phyloP scores from a whole-genome alignment of 2,888 invertebrate species.

The Atrina japonica region DNA sequence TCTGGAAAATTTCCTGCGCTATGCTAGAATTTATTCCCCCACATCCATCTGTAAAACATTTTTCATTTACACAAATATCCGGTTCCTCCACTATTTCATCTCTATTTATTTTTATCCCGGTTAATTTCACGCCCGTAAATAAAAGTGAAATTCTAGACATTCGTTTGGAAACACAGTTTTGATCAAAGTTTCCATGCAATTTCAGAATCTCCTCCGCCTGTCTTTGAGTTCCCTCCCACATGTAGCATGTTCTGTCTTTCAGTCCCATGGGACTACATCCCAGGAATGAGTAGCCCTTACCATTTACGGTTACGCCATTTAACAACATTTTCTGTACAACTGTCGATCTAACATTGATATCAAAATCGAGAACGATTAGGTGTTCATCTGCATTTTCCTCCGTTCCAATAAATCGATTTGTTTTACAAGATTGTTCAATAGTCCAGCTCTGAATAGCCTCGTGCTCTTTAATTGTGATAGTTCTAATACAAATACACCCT shows the following conservation, averaged over 20 bases:
- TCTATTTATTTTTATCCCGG: slow-evolving; percentile 7
- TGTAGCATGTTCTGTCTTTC: slow-evolving; percentile 47
- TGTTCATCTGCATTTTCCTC: slow-evolving; percentile 26
- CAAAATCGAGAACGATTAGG: slow-evolving; percentile 40
- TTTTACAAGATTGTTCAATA: slow-evolving; percentile 21
- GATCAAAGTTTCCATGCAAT: slow-evolving; percentile 42
- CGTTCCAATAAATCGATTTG: slow-evolving; percentile 41
- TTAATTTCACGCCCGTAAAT: slow-evolving; percentile 41
- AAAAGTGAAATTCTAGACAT: slow-evolving; percentile 46
- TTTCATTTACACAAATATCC: slow-evolving; percentile 28
- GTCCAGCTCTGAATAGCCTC: slow-evolving; percentile 41
- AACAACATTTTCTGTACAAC: slow-evolving; percentile 41
- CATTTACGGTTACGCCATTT: slow-evolving; percentile 41
- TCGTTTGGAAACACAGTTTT: slow-evolving; percentile 46
- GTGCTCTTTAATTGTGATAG: slow-evolving; percentile 38
- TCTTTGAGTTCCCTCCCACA: slow-evolving; percentile 37
- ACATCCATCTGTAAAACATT: slow-evolving; percentile 46
- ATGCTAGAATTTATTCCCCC: slow-evolving; percentile 17
- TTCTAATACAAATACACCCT: slow-evolving; percentile 34
- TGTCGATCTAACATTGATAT: slow-evolving; percentile 37
- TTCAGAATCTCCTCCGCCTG: slow-evolving; percentile 31
- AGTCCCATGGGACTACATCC: slow-evolving; percentile 48
- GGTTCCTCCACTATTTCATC: slow-evolving; percentile 3
- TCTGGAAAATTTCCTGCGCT: slow-evolving; percentile 16
- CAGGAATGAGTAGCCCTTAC: slow-evolving; percentile 39